Evolutionary conservation across 2,888 invertebrate species (phyloP).

Genomic region (Conops quadrifasciatus): DNA sequence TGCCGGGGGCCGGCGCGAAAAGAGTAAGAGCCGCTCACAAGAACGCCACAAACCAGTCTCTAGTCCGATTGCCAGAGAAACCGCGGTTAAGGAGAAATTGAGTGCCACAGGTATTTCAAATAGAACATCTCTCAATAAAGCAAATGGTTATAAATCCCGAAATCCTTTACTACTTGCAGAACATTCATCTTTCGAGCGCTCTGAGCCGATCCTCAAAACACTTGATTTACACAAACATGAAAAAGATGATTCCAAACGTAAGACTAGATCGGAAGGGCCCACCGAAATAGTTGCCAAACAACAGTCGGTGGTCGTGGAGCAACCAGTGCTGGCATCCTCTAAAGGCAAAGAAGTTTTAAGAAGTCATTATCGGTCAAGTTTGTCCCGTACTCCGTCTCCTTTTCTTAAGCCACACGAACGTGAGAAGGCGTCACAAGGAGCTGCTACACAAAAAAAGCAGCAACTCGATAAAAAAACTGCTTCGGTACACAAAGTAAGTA

Average conservation of each 20-base stretch:
- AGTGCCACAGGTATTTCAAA: conserved; percentile 15
- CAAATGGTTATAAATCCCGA: not conserved
- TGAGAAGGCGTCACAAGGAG: conserved; percentile 41
- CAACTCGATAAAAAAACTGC: conserved; percentile 42
- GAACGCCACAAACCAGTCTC: conserved; percentile 43
- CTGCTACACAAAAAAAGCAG: conserved; percentile 36
- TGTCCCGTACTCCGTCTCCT: conserved; percentile 87
- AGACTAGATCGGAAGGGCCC: conserved; percentile 40
- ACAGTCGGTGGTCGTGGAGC: conserved; percentile 32
- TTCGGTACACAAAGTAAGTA: not conserved
- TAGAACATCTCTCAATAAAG: not conserved
- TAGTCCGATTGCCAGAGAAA: conserved; percentile 44
- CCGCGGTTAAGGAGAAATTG: conserved; percentile 31
- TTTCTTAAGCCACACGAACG: conserved; percentile 72
- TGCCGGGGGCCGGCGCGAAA: conserved; percentile 45
- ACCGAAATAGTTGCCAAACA: conserved; percentile 40
- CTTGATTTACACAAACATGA: conserved; percentile 57
- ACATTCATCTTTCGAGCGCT: conserved; percentile 56
- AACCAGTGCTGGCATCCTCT: conserved; percentile 42
- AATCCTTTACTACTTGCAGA: conserved; percentile 39
- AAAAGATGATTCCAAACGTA: conserved; percentile 37
- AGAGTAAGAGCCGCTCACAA: conserved; percentile 48
- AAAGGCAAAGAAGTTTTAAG: conserved; percentile 45
- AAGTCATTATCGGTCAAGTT: conserved; percentile 74
- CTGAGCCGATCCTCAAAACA: conserved; percentile 54